Evolutionary conservation across 53 echinoderm and acorn worm species (phyloP).

Genomic region (Astropecten irregularis): DNA sequence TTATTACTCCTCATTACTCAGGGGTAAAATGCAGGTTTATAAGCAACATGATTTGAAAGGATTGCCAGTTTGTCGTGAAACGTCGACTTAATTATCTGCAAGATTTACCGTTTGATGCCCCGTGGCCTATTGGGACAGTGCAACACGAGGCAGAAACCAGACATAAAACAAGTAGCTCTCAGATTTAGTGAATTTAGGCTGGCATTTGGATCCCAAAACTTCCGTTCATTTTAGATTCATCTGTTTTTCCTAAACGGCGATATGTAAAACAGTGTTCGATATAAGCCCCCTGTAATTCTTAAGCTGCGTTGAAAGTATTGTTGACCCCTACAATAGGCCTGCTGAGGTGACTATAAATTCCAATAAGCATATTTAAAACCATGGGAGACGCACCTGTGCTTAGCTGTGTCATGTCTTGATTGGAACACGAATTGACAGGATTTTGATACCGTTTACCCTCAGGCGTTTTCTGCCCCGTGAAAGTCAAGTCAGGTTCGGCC

Average conservation of each 20-base stretch:
- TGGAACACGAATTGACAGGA: not conserved
- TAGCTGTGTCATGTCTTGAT: not conserved
- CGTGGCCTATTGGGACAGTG: too few species aligned
- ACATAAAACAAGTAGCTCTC: too few species aligned
- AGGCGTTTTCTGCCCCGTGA: conserved; percentile 24
- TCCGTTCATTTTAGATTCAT: too few species aligned
- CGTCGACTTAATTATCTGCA: not conserved
- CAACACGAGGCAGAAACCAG: too few species aligned
- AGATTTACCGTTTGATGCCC: not conserved
- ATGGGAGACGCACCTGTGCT: not conserved
- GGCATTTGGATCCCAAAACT: too few species aligned
- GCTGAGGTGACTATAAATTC: not conserved
- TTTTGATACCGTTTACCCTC: not conserved
- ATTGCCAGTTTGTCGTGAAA: not conserved
- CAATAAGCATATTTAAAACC: not conserved
- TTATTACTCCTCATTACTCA: not conserved
- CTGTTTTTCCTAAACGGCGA: too few species aligned
- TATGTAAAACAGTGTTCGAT: too few species aligned
- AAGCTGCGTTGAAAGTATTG: not conserved
- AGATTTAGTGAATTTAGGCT: too few species aligned
- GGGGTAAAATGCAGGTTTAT: not conserved
- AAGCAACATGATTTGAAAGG: too few species aligned
- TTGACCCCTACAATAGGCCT: not conserved
- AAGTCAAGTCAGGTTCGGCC: not conserved
- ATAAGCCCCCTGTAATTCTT: not conserved